phyloP scores from a whole-genome alignment of 2,113 vertebrate genomes.

The Gymnobelideus leadbeateri region DNA sequence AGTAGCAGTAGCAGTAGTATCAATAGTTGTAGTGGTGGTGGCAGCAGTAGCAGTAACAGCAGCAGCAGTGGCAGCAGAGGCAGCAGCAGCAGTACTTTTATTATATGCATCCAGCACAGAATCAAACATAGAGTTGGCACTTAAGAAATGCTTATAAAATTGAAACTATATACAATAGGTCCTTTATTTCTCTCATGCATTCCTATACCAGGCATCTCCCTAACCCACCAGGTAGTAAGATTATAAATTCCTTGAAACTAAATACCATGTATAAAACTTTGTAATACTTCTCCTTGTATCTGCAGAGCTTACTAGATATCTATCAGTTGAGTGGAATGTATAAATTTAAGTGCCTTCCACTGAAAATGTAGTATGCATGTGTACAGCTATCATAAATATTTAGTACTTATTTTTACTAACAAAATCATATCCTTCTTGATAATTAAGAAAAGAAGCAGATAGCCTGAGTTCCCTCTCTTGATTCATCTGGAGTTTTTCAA shows the following conservation, averaged over 20 bases:
- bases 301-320: background rate
- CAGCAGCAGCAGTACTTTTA: background rate
- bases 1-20: background rate
- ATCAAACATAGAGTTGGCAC: background rate
- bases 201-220: background rate
- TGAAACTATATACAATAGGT: background rate
- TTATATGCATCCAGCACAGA: no score
- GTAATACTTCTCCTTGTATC: background rate
- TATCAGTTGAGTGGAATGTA: background rate
- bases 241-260: no score
- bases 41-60: fast-evolving
- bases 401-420: background rate
- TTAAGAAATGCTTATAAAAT: background rate
- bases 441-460: background rate
- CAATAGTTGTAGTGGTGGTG: no score
- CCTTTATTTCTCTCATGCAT: background rate
- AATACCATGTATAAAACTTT: background rate
- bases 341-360: background rate
- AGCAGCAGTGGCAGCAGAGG: background rate
- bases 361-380: background rate
- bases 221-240: background rate
- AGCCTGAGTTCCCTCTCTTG: background rate
- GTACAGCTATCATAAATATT: no score
- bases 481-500: background rate
- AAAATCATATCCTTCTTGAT: background rate